Conservation (phyloP, 1,140 invertebrate species). For the Meloidogyne hapla region DNA sequence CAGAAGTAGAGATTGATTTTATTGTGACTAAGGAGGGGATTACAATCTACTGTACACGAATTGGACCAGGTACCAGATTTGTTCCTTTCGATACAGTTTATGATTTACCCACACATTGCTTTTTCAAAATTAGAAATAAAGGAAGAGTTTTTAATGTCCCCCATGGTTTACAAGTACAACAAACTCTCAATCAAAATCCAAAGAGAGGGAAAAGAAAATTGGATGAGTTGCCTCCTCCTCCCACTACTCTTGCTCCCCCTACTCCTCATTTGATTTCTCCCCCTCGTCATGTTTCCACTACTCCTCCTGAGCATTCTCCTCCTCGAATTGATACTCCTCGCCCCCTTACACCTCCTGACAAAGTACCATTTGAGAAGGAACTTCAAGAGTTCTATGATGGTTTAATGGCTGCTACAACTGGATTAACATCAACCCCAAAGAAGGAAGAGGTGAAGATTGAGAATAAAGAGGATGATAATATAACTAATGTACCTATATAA, state of each 20-base stretch:
- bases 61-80: not conserved
- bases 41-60: conserved; percentile 9
- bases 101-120: not conserved
- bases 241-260: too few species aligned
- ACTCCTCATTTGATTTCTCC: too few species aligned
- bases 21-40: conserved; percentile 10
- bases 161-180: not conserved
- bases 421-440: not conserved
- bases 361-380: not conserved
- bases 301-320: not conserved
- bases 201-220: too few species aligned
- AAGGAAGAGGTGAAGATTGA: not conserved
- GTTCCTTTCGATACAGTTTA: conserved; percentile 7
- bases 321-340: not conserved
- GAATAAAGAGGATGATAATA: not conserved
- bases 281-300: too few species aligned
- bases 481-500: not conserved
- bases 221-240: too few species aligned
- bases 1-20: conserved; percentile 7
- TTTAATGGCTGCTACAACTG: not conserved
- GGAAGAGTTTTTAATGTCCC: conserved; percentile 10
- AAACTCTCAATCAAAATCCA: too few species aligned
- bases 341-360: not conserved
- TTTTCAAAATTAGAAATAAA: conserved; percentile 8
- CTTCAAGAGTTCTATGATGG: not conserved